phyloP scores from a whole-genome alignment of 2,113 vertebrate genomes.

The Bungarus multicinctus region DNA sequence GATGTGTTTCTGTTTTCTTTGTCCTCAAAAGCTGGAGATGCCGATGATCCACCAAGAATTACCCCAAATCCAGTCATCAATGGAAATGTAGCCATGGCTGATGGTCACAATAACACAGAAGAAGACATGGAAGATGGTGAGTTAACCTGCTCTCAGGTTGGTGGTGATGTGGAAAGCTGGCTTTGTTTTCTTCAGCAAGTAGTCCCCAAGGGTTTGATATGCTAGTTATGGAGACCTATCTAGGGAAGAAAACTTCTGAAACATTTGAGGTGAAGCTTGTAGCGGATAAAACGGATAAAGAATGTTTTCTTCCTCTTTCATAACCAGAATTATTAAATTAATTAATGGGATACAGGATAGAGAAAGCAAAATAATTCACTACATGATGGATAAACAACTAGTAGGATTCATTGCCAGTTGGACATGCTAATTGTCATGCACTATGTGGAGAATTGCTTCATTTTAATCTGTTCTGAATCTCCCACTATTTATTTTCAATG shows the following conservation, averaged over 20 bases:
- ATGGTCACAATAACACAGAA: constrained; percentile 95
- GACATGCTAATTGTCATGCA: neutral
- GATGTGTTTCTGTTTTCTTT: neutral
- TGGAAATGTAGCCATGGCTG: constrained; percentile 96
- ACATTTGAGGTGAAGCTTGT: neutral
- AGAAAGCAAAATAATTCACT: neutral
- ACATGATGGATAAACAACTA: neutral
- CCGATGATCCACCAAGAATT: constrained; percentile 98
- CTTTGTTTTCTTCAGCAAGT: neutral
- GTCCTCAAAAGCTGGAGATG: constrained; percentile 84
- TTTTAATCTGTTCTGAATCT: neutral
- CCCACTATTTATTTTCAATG: neutral
- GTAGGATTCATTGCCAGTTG: neutral
- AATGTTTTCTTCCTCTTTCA: neutral
- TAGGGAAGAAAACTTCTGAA: neutral
- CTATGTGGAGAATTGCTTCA: neutral
- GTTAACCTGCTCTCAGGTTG: constrained; percentile 37
- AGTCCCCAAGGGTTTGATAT: neutral
- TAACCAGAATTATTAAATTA: neutral
- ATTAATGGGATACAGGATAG: neutral
- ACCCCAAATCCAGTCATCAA: constrained; percentile 97
- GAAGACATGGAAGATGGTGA: constrained; percentile 99
- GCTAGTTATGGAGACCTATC: neutral
- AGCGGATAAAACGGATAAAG: neutral
- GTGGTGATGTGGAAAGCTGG: neutral